Evolutionary conservation across 2,888 invertebrate genomes (phyloP).

Genomic region (Allygus modestus): DNA sequence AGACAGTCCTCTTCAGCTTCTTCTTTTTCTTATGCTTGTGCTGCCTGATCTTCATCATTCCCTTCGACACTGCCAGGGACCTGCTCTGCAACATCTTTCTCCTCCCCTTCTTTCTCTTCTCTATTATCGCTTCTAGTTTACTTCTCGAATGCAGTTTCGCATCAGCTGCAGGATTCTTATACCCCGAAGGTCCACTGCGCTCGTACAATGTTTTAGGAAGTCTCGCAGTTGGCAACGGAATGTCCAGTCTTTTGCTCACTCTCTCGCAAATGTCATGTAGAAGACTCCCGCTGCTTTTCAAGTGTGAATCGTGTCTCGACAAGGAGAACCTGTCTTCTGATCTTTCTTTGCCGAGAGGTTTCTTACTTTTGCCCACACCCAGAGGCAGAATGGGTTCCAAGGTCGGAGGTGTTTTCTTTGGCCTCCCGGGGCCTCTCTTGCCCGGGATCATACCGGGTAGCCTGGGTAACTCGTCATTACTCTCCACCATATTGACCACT

Average conservation of each 20-base stretch:
- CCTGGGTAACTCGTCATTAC: conserved; percentile 65
- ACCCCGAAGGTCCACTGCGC: conserved; percentile 40
- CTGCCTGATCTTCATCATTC: conserved; percentile 72
- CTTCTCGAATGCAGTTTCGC: conserved; percentile 16
- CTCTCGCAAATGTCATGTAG: conserved; percentile 73
- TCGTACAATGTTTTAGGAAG: conserved; percentile 27
- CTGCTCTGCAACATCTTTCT: conserved; percentile 63
- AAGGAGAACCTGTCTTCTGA: conserved; percentile 31
- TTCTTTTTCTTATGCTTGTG: conserved; percentile 74
- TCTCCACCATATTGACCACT: conserved; percentile 62
- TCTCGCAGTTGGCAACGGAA: conserved; percentile 41
- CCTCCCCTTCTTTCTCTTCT: conserved; percentile 65
- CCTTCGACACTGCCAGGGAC: conserved; percentile 63
- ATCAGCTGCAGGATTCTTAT: conserved; percentile 10
- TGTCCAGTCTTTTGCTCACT: conserved; percentile 72
- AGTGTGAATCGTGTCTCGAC: conserved; percentile 16
- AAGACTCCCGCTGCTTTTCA: conserved; percentile 64
- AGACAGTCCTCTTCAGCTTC: conserved; percentile 68
- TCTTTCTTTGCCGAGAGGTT: conserved; percentile 45
- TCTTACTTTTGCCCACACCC: conserved; percentile 47
- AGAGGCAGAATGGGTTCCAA: conserved; percentile 70
- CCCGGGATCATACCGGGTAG: conserved; percentile 67
- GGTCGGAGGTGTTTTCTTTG: conserved; percentile 71
- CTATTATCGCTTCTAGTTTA: conserved; percentile 59
- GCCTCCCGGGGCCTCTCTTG: conserved; percentile 72